These are phyloP conservation scores for Calephelis perditalis DNA, from an alignment of 2,888 invertebrate genomes.

Conservation along the genomic window DNA sequence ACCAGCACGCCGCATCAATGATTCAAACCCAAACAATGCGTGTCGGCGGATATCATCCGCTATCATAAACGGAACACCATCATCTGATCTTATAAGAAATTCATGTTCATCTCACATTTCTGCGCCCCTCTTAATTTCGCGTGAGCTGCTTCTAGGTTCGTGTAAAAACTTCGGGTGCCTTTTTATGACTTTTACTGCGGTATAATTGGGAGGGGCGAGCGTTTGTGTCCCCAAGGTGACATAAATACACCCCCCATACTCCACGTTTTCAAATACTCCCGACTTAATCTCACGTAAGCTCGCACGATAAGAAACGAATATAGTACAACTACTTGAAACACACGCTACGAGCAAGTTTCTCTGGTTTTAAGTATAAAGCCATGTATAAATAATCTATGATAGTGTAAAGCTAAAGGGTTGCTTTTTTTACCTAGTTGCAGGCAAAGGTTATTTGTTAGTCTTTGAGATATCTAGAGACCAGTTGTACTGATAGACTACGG, in stretches of 20 bases:
- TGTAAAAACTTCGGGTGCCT: constrained; percentile 79
- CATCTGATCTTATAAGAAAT: constrained; percentile 78
- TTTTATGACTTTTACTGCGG: constrained; percentile 79
- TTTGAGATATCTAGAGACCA: too few relatives aligned
- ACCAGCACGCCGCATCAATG: constrained; percentile 66
- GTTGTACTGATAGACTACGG: too few relatives aligned
- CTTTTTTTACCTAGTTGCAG: too few relatives aligned
- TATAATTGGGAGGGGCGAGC: constrained; percentile 77
- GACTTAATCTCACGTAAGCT: constrained; percentile 74
- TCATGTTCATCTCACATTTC: constrained; percentile 78
- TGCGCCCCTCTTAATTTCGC: constrained; percentile 78
- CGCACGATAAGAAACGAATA: constrained; percentile 52
- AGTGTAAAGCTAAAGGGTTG: too few relatives aligned
- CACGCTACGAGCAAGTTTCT: neutral
- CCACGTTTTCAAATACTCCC: constrained; percentile 56
- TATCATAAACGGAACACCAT: constrained; percentile 76
- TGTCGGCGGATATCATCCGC: constrained; percentile 70
- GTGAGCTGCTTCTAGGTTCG: constrained; percentile 74
- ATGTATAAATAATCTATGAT: neutral
- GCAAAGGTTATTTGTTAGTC: too few relatives aligned
- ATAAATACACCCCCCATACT: constrained; percentile 71
- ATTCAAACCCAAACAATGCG: constrained; percentile 71
- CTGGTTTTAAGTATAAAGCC: neutral
- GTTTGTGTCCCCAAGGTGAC: constrained; percentile 74
- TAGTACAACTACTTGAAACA: constrained; percentile 13